Evolutionary conservation across 2,797 vertebrate genomes (phyloP).

Genomic region (Thalassophryne amazonica): DNA sequence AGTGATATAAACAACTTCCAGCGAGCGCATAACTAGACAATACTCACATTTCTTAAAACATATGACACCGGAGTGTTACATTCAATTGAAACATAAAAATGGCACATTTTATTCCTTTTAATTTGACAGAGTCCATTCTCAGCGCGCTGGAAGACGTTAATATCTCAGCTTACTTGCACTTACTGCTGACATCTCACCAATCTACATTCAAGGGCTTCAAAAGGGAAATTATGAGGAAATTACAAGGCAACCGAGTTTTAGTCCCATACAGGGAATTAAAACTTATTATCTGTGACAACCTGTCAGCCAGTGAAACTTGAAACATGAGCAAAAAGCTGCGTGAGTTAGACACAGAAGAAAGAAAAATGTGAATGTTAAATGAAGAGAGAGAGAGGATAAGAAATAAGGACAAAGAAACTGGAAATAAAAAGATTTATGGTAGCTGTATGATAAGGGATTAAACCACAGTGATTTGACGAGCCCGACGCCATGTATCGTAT

Average conservation of each 20-base stretch:
- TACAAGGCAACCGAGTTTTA: conserved; percentile 76
- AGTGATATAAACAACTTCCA: background rate
- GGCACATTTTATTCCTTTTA: conserved; percentile 35
- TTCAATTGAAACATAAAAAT: conserved; percentile 41
- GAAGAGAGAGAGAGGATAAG: conserved; percentile 49
- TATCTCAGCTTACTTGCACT: conserved; percentile 49
- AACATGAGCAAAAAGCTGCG: conserved; percentile 70
- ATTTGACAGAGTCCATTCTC: conserved; percentile 52
- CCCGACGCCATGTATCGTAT: conserved; percentile 41
- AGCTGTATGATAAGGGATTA: conserved; percentile 36
- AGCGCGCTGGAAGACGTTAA: conserved; percentile 43
- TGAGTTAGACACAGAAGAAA: conserved; percentile 56
- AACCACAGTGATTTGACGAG: conserved; percentile 51
- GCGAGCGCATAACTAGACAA: background rate
- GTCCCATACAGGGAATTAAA: conserved; percentile 80
- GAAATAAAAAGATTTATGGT: too few species aligned
- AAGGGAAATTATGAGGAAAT: conserved; percentile 81
- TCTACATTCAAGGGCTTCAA: conserved; percentile 74
- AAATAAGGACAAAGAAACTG: conserved; percentile 64
- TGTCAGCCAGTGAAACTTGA: conserved; percentile 77
- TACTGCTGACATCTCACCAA: conserved; percentile 72
- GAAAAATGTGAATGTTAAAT: conserved; percentile 53
- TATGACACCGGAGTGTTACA: conserved; percentile 8
- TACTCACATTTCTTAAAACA: background rate
- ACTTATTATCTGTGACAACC: conserved; percentile 85